These are phyloP conservation scores for Drosophila vallismaia DNA, from an alignment of 2,888 invertebrate genomes.

Conservation along the genomic window DNA sequence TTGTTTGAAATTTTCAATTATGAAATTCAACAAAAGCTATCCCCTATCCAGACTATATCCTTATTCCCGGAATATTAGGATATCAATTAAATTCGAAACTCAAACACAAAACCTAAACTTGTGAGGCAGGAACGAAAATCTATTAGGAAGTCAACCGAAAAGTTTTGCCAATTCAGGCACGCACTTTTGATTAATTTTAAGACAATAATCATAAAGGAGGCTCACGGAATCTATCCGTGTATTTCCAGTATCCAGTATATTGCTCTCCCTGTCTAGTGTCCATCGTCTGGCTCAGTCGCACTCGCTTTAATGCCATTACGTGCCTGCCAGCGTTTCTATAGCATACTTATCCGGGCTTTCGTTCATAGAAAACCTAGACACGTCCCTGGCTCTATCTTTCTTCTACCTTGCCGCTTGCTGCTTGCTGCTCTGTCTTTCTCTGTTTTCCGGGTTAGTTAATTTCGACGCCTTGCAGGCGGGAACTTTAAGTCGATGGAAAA, in stretches of 20 bases:
- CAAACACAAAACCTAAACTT: slow-evolving; percentile 20
- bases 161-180: slow-evolving; percentile 55
- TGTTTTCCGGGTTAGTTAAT: slow-evolving; percentile 64
- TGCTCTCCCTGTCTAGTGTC: neutral
- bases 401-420: neutral
- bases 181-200: slow-evolving; percentile 76
- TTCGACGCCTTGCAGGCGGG: slow-evolving; percentile 56
- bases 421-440: slow-evolving; percentile 14
- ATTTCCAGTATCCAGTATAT: neutral
- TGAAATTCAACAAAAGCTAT: neutral
- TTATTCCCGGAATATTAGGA: neutral
- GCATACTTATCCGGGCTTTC: slow-evolving; percentile 57
- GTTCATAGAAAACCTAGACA: slow-evolving; percentile 56
- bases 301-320: slow-evolving; percentile 53
- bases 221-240: slow-evolving; percentile 34
- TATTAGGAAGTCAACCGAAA: slow-evolving; percentile 55
- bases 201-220: slow-evolving; percentile 75
- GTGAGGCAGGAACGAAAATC: slow-evolving; percentile 44
- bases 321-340: slow-evolving; percentile 50
- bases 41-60: neutral
- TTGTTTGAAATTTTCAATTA: neutral
- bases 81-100: slow-evolving; percentile 45
- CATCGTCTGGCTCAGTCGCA: slow-evolving; percentile 12
- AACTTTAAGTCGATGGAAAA: slow-evolving; percentile 68
- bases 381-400: slow-evolving; percentile 54